These are phyloP conservation scores for Glaucomys volans DNA, from an alignment of 2,113 vertebrate genomes.

Conservation along the genomic window DNA sequence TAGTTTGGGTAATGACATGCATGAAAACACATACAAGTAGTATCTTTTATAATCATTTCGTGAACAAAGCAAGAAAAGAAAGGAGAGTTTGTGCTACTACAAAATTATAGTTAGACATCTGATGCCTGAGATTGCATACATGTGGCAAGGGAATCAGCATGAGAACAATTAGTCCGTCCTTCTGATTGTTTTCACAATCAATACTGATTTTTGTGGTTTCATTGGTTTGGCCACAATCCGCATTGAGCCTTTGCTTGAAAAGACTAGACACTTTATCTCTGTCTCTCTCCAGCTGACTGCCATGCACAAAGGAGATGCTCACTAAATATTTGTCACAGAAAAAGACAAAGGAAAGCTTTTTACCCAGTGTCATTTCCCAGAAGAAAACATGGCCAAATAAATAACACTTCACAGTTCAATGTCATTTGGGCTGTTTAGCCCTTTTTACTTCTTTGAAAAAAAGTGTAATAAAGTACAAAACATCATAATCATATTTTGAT, in stretches of 20 bases:
- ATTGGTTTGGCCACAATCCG: slow-evolving; percentile 44
- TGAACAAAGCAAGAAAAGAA: background rate
- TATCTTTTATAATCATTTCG: background rate
- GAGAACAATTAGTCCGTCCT: background rate
- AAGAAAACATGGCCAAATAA: background rate
- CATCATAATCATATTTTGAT: background rate
- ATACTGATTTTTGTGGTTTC: slow-evolving; percentile 56
- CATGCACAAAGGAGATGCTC: background rate
- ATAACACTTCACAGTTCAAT: background rate
- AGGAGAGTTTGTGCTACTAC: background rate
- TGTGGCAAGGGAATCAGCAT: background rate
- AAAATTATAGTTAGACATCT: background rate
- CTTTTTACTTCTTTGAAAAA: background rate
- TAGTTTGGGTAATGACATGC: background rate
- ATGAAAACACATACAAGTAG: background rate
- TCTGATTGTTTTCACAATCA: slow-evolving; percentile 31
- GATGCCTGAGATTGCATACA: background rate
- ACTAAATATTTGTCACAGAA: slow-evolving; percentile 6
- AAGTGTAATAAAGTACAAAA: background rate
- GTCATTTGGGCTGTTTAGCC: background rate
- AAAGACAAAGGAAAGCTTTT: background rate
- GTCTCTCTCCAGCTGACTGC: background rate
- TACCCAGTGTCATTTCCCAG: background rate
- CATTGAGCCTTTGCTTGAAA: background rate
- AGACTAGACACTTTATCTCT: background rate